Conservation (phyloP, 2,888 invertebrate species). For the Mechanitis mazaeus region DNA sequence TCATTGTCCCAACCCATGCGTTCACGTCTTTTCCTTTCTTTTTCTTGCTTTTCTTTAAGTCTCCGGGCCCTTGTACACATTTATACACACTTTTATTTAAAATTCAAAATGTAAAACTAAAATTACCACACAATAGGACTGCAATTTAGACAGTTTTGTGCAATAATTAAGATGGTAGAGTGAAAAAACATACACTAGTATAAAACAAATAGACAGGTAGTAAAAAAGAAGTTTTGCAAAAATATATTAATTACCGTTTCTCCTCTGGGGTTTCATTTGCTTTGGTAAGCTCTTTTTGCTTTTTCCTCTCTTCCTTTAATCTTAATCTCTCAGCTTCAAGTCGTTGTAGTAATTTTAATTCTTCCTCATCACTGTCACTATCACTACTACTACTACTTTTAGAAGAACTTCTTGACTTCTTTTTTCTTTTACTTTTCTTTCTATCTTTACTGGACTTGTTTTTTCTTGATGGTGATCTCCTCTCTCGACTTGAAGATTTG, state of each 20-base stretch:
- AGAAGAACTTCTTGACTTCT: slow-evolving; percentile 29
- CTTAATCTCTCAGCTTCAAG: slow-evolving; percentile 83
- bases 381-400: slow-evolving; percentile 30
- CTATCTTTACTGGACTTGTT: slow-evolving; percentile 44
- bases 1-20: slow-evolving; percentile 99
- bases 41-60: slow-evolving; percentile 92
- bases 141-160: too few species aligned
- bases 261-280: slow-evolving; percentile 97
- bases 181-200: too few species aligned
- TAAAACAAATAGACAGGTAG: too few species aligned
- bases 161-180: too few species aligned
- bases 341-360: slow-evolving; percentile 81
- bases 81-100: background rate
- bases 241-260: slow-evolving; percentile 75
- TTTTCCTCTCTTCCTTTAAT: slow-evolving; percentile 79
- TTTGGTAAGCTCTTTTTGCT: slow-evolving; percentile 86
- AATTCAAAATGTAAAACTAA: too few species aligned
- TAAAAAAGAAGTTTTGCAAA: background rate
- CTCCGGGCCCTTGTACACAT: slow-evolving; percentile 75
- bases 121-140: too few species aligned
- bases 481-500: slow-evolving; percentile 31
- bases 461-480: slow-evolving; percentile 35
- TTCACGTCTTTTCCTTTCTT: slow-evolving; percentile 90
- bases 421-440: slow-evolving; percentile 45
- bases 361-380: slow-evolving; percentile 68